Conservation (phyloP, 2,113 vertebrate species). For the Panthera tigris region DNA sequence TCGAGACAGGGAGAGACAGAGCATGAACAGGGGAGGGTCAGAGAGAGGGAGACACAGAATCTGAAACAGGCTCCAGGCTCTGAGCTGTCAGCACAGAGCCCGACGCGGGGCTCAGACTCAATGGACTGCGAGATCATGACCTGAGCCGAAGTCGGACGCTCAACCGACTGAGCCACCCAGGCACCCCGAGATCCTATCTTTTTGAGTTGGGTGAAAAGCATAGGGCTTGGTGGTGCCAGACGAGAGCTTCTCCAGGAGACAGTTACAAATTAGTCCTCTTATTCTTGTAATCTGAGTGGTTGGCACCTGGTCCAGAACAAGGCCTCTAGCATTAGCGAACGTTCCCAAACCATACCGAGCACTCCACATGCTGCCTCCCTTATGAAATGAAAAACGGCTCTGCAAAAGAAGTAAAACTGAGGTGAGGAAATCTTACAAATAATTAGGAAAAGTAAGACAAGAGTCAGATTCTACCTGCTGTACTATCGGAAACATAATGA, state of each 20-base stretch:
- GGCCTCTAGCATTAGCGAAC: slow-evolving; percentile 72
- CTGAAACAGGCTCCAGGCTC: no score
- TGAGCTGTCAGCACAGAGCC: no score
- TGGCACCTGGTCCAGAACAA: slow-evolving; percentile 76
- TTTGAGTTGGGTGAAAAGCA: slow-evolving; percentile 73
- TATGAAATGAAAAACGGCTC: slow-evolving; percentile 72
- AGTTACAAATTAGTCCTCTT: slow-evolving; percentile 75
- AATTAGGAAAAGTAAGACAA: slow-evolving; percentile 23
- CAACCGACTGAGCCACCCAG: no score
- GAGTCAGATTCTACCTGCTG: slow-evolving; percentile 33
- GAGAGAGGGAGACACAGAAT: no score
- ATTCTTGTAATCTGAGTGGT: slow-evolving; percentile 77
- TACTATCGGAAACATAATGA: slow-evolving; percentile 1
- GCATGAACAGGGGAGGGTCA: no score
- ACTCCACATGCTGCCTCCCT: slow-evolving; percentile 51
- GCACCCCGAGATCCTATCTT: background rate
- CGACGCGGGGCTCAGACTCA: no score
- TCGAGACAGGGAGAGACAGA: no score
- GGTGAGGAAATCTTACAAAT: slow-evolving; percentile 52
- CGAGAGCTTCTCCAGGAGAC: slow-evolving; percentile 67
- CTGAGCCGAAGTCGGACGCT: no score
- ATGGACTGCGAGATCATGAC: no score
- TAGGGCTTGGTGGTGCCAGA: slow-evolving; percentile 65
- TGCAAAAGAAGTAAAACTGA: background rate
- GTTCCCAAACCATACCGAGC: slow-evolving; percentile 73